phyloP scores from a whole-genome alignment of 2,113 vertebrate species.

The Atlantisia rogersi region DNA sequence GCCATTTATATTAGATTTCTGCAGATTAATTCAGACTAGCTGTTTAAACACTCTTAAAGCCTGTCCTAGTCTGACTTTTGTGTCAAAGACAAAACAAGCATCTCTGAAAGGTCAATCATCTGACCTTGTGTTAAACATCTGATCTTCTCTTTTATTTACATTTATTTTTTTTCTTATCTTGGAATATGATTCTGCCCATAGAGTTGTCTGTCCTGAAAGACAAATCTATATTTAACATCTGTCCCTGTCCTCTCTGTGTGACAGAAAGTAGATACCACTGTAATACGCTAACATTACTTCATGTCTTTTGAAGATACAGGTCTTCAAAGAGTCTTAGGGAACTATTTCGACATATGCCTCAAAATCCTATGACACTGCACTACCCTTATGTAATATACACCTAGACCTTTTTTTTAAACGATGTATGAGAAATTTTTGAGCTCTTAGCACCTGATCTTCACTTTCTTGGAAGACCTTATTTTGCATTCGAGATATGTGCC shows the following conservation, averaged over 20 bases:
- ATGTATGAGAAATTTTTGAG: too few relatives aligned
- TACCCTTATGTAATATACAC: rapidly evolving
- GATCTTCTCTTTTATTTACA: background rate
- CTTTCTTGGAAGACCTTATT: background rate
- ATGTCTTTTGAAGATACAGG: background rate
- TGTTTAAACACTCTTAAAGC: background rate
- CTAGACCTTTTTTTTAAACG: background rate
- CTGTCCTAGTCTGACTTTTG: background rate
- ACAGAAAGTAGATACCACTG: background rate
- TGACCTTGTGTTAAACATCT: background rate
- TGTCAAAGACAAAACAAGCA: background rate
- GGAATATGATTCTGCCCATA: background rate
- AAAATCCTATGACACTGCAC: background rate
- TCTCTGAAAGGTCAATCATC: background rate
- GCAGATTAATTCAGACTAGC: background rate
- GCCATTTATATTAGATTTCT: background rate
- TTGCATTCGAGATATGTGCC: background rate
- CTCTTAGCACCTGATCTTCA: background rate
- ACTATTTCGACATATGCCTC: rapidly evolving
- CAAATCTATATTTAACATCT: background rate
- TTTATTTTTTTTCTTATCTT: background rate
- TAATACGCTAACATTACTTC: background rate
- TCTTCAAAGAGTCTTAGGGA: background rate
- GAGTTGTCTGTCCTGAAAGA: background rate
- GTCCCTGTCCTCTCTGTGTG: rapidly evolving